Evolutionary conservation across 2,797 vertebrate species (phyloP), one percentile per base, ranked within the genome.

Genomic region (Pangasius macronema): DNA sequence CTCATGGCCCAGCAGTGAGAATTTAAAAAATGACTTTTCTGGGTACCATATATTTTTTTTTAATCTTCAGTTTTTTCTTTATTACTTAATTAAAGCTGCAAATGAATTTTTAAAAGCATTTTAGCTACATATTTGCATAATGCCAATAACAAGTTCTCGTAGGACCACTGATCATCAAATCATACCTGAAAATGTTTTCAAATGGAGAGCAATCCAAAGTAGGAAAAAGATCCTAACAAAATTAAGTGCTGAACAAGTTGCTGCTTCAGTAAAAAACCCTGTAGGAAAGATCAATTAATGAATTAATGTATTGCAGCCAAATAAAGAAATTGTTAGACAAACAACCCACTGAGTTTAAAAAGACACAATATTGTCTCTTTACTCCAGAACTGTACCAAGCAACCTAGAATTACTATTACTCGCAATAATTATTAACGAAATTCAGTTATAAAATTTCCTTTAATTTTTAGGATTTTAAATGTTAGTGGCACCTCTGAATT

Each of bases 261-360:
- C 57, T 76, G 72, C 72, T 61, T 77, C 84, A 9, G 3, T 85
- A 11, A 85, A 9, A 51, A 59, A 16, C 20, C 84, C 84, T 85
- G 57, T 7, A 76, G 36, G 36, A 75, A 49, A 57, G 59, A 75
- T 22, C 20, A 42, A 9, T 42, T 16, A 10, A 27, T 73, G 46
- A 24, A 73, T 46, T 46, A 24, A 73, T 73, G 72, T 46, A 6
- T 49, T n/a, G 5, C 42, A 51, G 72, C 5, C 24, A 51, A 42
- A 14, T n/a, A 75, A n/a, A n/a, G 16, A 33, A 33, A 33, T 33
- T 55, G 3, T 55, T 49, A 49, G 11, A 49, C 24, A 39, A 73
- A 73, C 5, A 77, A n/a, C 27, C n/a, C 13, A n/a, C 8, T 55
- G 20, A 55, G 14, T 33, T 33, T 11, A 16, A 27, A 46, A 51